Conservation (phyloP, 2,888 invertebrate species). For the Antheraea assamensis region DNA sequence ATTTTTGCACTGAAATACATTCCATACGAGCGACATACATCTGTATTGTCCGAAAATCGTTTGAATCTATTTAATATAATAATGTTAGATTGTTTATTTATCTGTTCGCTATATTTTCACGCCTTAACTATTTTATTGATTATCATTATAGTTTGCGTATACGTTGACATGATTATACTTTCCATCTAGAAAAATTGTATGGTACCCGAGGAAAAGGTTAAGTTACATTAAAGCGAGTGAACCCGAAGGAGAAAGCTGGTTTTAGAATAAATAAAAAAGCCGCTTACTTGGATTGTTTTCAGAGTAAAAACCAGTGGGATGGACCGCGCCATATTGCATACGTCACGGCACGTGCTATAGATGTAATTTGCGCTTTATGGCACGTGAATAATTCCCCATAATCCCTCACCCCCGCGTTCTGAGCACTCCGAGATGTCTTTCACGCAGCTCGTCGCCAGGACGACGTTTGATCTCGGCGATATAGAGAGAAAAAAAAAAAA, state of each 20-base stretch:
- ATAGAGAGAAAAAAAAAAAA: slow-evolving; percentile 63
- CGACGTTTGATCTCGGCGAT: slow-evolving; percentile 75
- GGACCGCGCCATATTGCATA: slow-evolving; percentile 58
- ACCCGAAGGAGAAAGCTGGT: too few species aligned
- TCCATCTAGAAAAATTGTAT: background rate
- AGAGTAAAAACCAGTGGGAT: slow-evolving; percentile 49
- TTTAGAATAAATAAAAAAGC: background rate
- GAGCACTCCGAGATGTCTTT: slow-evolving; percentile 25
- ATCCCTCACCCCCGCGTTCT: slow-evolving; percentile 48
- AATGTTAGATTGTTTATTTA: too few species aligned
- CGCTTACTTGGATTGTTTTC: slow-evolving; percentile 48
- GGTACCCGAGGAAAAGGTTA: too few species aligned
- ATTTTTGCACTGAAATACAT: background rate
- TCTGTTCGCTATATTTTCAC: too few species aligned
- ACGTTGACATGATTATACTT: background rate
- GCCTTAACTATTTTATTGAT: too few species aligned
- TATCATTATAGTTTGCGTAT: too few species aligned
- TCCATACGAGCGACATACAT: too few species aligned
- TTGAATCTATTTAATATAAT: too few species aligned
- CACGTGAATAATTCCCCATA: slow-evolving; percentile 76
- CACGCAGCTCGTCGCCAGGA: slow-evolving; percentile 52
- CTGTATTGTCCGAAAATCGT: too few species aligned
- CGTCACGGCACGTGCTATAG: slow-evolving; percentile 67
- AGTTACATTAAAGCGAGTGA: too few species aligned
- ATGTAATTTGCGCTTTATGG: slow-evolving; percentile 78